Percentiles rank a stretch among this genome's conserved stretches.
Conservation (phyloP, 2,888 invertebrate species). For the Nomada ruficornis region DNA sequence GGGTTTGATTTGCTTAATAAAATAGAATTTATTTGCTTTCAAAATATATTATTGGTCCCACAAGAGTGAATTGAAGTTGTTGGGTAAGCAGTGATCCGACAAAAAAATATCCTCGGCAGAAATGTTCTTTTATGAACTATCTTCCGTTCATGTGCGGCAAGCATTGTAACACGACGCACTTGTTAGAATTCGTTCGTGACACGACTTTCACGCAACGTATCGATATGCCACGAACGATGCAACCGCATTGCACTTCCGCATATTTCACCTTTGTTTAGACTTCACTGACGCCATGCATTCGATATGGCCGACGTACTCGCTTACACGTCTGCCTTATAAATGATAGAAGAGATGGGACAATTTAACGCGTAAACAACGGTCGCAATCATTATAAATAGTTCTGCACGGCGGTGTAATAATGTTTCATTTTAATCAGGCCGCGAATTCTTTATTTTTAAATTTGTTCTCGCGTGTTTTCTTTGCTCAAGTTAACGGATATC, state of each 20-base stretch:
- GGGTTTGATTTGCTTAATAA: no score
- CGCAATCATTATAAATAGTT: neutral
- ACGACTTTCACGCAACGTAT: conserved; percentile 43
- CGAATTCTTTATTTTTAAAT: neutral
- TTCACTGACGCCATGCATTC: conserved; percentile 37
- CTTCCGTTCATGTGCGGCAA: neutral
- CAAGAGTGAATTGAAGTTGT: no score
- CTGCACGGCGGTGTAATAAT: neutral
- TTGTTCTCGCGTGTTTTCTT: neutral
- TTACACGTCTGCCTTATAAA: conserved; percentile 33
- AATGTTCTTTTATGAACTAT: no score
- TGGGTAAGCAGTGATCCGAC: no score
- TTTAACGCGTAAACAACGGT: conserved; percentile 8
- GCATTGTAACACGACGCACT: neutral
- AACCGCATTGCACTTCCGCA: conserved; percentile 52
- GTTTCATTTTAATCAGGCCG: no score
- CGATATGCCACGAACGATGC: conserved; percentile 49
- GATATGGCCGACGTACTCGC: conserved; percentile 38
- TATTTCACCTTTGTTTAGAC: conserved; percentile 51
- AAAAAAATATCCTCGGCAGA: no score
- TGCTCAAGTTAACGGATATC: no score
- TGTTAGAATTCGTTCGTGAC: conserved; percentile 22
- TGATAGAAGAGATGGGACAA: conserved; percentile 5
- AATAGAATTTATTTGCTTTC: no score
- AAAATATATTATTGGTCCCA: no score